phyloP scores from a whole-genome alignment of 2,888 invertebrate species.

The Brachylomia viminalis region DNA sequence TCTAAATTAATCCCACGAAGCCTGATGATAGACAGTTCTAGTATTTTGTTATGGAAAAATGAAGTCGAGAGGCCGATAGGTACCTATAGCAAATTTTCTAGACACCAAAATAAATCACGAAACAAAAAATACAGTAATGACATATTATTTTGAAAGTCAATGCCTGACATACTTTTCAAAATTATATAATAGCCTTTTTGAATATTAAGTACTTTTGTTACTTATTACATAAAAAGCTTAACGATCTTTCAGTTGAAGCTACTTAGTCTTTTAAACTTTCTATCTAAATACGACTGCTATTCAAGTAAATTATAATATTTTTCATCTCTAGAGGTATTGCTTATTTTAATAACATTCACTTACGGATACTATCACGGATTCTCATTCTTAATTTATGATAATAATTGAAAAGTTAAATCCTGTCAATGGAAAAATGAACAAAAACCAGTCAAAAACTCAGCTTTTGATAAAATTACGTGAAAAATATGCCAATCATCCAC shows the following conservation, averaged over 20 bases:
- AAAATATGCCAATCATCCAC: too few species aligned
- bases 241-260: background rate
- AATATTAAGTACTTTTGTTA: background rate
- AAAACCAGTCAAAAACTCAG: background rate
- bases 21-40: too few species aligned
- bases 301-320: too few species aligned
- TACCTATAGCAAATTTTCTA: too few species aligned
- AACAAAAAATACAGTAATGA: background rate
- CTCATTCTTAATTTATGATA: background rate
- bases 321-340: too few species aligned
- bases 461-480: background rate
- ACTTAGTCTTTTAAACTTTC: slow-evolving; percentile 17
- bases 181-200: slow-evolving; percentile 8
- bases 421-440: too few species aligned
- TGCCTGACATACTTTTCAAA: slow-evolving; percentile 18
- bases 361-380: too few species aligned
- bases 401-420: background rate
- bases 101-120: background rate
- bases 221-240: slow-evolving; percentile 21
- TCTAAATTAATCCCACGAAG: too few species aligned
- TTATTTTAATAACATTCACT: too few species aligned
- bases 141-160: slow-evolving; percentile 12
- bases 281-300: slow-evolving; percentile 13
- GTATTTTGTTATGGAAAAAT: too few species aligned
- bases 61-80: too few species aligned